These are phyloP conservation scores for Trinorchestia longiramus DNA, from an alignment of 1,140 invertebrate genomes.

Conservation along the genomic window DNA sequence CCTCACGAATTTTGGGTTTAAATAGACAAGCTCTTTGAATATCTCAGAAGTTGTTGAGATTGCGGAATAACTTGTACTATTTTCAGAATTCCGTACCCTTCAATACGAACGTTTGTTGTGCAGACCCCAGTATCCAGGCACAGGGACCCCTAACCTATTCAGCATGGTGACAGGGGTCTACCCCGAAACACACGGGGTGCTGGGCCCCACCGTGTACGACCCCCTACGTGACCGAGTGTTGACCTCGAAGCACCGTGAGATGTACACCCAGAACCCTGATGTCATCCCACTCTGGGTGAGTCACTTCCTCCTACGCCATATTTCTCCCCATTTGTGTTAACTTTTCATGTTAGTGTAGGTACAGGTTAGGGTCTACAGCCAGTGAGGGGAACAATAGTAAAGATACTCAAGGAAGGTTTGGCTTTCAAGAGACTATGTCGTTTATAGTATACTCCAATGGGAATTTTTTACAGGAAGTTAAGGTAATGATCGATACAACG, in stretches of 20 bases:
- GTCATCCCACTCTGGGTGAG: constrained; percentile 27
- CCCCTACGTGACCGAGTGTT: not conserved
- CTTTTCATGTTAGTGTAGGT: too few species aligned
- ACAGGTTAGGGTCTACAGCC: too few species aligned
- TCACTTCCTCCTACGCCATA: not conserved
- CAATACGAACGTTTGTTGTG: not conserved
- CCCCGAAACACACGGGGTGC: not conserved
- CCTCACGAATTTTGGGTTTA: too few species aligned
- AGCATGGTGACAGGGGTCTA: constrained; percentile 17
- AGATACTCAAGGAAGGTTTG: too few species aligned
- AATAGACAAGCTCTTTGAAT: too few species aligned
- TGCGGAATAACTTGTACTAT: too few species aligned
- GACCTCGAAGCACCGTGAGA: not conserved
- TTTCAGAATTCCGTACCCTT: not conserved
- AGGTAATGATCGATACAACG: not conserved
- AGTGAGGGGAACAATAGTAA: too few species aligned
- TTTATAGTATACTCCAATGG: too few species aligned
- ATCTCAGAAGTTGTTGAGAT: too few species aligned
- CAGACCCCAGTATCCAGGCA: constrained; percentile 30
- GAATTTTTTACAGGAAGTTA: too few species aligned
- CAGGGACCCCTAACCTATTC: not conserved
- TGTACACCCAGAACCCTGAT: constrained; percentile 22
- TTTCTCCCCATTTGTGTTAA: too few species aligned
- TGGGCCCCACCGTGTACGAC: not conserved
- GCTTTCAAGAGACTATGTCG: too few species aligned